Base-by-base conservation (phyloP, 2,113 vertebrate species). In the Caranx melampygus region DNA sequence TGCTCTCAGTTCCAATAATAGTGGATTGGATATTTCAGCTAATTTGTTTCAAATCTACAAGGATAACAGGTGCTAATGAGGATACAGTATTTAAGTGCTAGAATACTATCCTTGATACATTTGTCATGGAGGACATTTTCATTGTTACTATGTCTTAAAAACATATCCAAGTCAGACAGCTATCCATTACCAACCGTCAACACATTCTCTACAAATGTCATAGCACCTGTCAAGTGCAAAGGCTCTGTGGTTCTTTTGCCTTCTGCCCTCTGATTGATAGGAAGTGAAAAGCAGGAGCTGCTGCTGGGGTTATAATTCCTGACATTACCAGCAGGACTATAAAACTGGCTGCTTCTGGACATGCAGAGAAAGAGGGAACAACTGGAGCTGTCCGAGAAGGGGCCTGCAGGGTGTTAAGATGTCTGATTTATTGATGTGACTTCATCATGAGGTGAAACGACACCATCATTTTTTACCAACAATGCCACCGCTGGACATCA, bases 271-370 rank as follows among this genome's bases (percentile, higher is more conserved):
- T 91, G 84, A 92, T 88, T 91, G 91, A 93, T 91, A 75, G 85
- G 70, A 84, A 78, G 86, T 81, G 86, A 88, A 89, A 85, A 75
- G 78, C 52, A 26, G 74, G 85, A 79, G 55, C 79, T 77, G 55
- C 79, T 77, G 74, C 52, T 15, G 11, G 75, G 84, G 85, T 92
- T 89, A 91, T 90, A 91, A 90, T 89, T 90, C 87, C 75, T 87
- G 85, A 90, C 71, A 79, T 89, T 87, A 92, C 67, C 78, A 89
- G 89, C 84, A 79, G 77, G 81, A 83, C 81, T 78, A 82, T 88
- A 89, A 92, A 87, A 10, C 84, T 44, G 58, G 79, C 80, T 71
- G 83, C 87, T 88, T 37, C 55, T 11, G 60, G 83, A 84, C 85
- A 86, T 72, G 88, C 52, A 57, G 79, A 83, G 81, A 85, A 78